Conservation (phyloP, 2,797 vertebrate genomes). For the Zenarchopterus dispar region DNA sequence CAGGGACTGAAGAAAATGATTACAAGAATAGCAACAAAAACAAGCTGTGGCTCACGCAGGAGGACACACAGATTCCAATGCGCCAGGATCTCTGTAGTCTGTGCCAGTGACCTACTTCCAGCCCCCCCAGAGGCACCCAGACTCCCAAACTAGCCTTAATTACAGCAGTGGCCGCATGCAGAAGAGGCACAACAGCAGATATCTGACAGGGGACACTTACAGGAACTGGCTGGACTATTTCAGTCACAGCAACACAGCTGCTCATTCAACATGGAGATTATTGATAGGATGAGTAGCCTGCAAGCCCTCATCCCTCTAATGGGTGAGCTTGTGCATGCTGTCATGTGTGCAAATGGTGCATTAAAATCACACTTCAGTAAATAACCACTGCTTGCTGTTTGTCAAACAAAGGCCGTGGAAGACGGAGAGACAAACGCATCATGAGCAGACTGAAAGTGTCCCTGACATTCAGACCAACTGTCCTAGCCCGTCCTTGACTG, state of each 20-base stretch:
- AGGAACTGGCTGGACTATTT: conserved; percentile 73
- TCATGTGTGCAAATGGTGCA: conserved; percentile 26
- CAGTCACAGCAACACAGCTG: conserved; percentile 69
- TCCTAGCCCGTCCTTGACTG: conserved; percentile 17
- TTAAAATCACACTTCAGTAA: conserved; percentile 43
- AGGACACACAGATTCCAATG: conserved; percentile 42
- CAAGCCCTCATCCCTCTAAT: conserved; percentile 39
- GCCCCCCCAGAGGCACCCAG: conserved; percentile 70
- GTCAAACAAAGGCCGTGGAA: conserved; percentile 18
- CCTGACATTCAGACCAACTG: conserved; percentile 40
- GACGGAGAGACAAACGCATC: conserved; percentile 20
- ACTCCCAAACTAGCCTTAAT: conserved; percentile 78
- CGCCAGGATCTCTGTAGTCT: conserved; percentile 60
- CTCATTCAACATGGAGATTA: conserved; percentile 71
- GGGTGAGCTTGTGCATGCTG: conserved; percentile 18
- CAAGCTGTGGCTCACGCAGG: conserved; percentile 44
- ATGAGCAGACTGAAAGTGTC: conserved; percentile 1
- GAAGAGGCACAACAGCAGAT: conserved; percentile 58
- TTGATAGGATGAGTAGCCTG: conserved; percentile 62
- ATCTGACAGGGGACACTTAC: conserved; percentile 70
- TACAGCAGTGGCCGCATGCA: conserved; percentile 68
- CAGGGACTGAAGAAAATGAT: conserved; percentile 15
- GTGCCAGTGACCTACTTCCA: conserved; percentile 82
- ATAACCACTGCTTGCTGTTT: conserved; percentile 38
- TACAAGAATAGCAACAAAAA: conserved; percentile 16